Conservation (phyloP, 2,113 vertebrate species). For the Nycticryphes semicollaris region DNA sequence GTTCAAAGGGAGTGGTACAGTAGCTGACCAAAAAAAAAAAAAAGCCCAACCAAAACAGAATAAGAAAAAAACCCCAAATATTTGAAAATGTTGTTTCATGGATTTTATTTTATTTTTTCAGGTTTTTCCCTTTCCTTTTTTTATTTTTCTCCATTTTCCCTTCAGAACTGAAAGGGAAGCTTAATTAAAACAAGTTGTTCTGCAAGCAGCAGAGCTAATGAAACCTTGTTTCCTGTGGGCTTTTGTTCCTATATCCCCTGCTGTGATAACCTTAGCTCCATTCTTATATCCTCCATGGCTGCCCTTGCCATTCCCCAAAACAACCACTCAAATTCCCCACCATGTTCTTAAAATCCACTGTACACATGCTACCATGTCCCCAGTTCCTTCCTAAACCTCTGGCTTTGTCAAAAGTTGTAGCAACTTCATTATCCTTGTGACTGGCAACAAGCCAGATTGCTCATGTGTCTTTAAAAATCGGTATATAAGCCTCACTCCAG, state of each 20-base stretch:
- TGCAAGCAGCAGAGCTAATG: conserved; percentile 16
- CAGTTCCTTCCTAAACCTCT: not conserved
- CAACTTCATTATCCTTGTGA: not conserved
- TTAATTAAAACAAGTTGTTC: conserved; percentile 61
- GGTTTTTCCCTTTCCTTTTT: conserved; percentile 53
- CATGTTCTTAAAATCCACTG: not conserved
- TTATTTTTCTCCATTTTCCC: conserved; percentile 26
- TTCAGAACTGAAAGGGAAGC: conserved; percentile 42
- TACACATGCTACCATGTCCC: not conserved
- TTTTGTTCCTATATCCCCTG: conserved; percentile 19
- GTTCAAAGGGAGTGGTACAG: not conserved
- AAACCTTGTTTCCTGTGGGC: conserved; percentile 47
- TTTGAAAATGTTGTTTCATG: not conserved
- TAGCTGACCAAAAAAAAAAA: not conserved
- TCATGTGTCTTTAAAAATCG: not conserved
- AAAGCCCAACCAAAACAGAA: not conserved
- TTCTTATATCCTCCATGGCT: not conserved
- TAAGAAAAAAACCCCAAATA: not conserved
- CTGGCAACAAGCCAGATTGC: not conserved
- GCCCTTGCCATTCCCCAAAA: not conserved
- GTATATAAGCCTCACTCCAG: not conserved
- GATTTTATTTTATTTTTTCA: conserved; percentile 47
- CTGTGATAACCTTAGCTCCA: conserved; percentile 34
- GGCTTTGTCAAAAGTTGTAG: not conserved
- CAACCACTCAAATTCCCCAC: not conserved